These are phyloP conservation scores for Epinephelus moara DNA, from an alignment of 2,113 vertebrate genomes.

Conservation along the genomic window DNA sequence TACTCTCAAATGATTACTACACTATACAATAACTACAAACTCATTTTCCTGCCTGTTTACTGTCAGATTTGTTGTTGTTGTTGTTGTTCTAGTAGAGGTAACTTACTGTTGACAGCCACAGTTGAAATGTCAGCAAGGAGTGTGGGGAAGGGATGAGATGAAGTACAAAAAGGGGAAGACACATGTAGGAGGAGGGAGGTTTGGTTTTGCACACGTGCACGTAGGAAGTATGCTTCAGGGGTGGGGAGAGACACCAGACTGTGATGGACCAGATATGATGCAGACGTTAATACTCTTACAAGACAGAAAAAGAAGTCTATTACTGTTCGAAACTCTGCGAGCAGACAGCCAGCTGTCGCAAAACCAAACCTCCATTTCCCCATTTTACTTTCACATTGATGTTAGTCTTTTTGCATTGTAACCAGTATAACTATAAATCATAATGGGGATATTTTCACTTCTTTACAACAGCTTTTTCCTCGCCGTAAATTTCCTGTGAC, in stretches of 20 bases:
- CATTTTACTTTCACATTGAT: not conserved
- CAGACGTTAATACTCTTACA: not conserved
- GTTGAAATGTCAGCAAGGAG: slow-evolving; percentile 42
- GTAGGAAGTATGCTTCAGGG: slow-evolving; percentile 35
- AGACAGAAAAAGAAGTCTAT: not conserved
- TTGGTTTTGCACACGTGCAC: slow-evolving; percentile 18
- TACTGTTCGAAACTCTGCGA: not conserved
- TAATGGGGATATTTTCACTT: not conserved
- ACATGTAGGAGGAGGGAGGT: slow-evolving; percentile 48
- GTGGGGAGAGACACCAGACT: slow-evolving; percentile 8
- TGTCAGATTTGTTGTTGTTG: not conserved
- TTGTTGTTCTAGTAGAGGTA: not conserved
- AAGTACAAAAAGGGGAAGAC: slow-evolving; percentile 54
- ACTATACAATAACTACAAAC: not conserved
- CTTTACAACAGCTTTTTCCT: not conserved
- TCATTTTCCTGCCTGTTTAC: not conserved
- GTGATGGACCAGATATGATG: slow-evolving; percentile 2
- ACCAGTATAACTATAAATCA: no score
- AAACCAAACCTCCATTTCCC: not conserved
- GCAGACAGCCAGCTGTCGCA: fast-evolving
- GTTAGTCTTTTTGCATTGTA: not conserved
- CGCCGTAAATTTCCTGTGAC: not conserved
- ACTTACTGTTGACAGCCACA: slow-evolving; percentile 18
- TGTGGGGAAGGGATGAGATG: not conserved
- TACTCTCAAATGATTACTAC: not conserved